Percentiles rank a stretch among this genome's conserved stretches.
Evolutionary conservation across 2,888 invertebrate genomes (phyloP).

Genomic region (Empis stercorea): DNA sequence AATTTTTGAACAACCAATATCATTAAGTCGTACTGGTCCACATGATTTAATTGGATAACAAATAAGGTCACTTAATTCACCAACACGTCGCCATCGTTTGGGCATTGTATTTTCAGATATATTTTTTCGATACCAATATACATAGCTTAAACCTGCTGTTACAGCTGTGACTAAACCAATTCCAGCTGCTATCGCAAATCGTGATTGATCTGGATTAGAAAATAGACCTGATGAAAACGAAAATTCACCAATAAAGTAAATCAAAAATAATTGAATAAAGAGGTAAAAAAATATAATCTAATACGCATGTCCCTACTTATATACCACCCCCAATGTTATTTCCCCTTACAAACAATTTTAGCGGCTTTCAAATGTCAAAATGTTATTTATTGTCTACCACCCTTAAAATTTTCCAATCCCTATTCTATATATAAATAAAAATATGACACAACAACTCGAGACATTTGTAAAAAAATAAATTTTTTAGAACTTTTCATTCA

Average conservation of each 20-base stretch:
- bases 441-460: too few relatives aligned
- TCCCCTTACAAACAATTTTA: too few relatives aligned
- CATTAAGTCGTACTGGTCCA: constrained; percentile 37
- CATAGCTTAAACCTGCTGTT: constrained; percentile 7
- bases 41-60: constrained; percentile 50
- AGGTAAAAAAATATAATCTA: too few relatives aligned
- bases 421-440: too few relatives aligned
- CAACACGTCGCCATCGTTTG: constrained; percentile 42
- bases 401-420: too few relatives aligned
- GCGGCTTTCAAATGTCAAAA: too few relatives aligned
- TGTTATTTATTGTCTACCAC: too few relatives aligned
- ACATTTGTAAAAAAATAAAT: too few relatives aligned
- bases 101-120: constrained; percentile 8
- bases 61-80: constrained; percentile 41
- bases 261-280: too few relatives aligned
- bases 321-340: too few relatives aligned
- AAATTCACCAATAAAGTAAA: neutral
- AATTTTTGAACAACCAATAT: constrained; percentile 41
- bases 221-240: constrained; percentile 8
- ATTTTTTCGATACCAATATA: constrained; percentile 13
- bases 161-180: constrained; percentile 14
- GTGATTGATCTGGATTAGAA: constrained; percentile 7
- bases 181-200: constrained; percentile 11
- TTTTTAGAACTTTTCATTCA: too few relatives aligned
- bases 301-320: too few relatives aligned